phyloP scores from a whole-genome alignment of 1,140 invertebrate species.

The Drosophila santomea region DNA sequence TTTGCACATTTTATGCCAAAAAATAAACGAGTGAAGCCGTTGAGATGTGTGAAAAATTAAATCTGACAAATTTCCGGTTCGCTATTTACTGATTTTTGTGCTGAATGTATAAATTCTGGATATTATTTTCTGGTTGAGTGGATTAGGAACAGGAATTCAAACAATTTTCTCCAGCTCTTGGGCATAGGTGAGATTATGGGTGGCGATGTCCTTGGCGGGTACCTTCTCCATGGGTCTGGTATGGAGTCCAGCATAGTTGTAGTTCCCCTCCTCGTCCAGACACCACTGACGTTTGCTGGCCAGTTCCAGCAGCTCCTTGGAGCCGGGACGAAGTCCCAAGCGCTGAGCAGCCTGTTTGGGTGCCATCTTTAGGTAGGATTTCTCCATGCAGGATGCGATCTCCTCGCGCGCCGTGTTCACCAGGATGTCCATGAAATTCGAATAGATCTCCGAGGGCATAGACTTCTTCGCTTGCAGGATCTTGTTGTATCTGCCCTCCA shows the following conservation, averaged over 20 bases:
- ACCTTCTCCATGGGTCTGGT: too few relatives aligned
- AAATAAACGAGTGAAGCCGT: conserved; percentile 10
- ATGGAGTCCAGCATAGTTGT: conserved; percentile 88
- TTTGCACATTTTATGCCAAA: conserved; percentile 37
- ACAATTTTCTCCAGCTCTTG: conserved; percentile 99
- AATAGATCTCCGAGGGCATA: conserved; percentile 97
- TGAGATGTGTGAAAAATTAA: conserved; percentile 75
- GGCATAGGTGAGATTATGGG: conserved; percentile 98
- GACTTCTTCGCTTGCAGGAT: conserved; percentile 89
- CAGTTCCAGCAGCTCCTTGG: conserved; percentile 90
- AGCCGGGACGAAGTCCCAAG: conserved; percentile 92
- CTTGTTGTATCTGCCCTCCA: conserved; percentile 99
- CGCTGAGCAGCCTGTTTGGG: conserved; percentile 91
- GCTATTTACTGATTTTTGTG: conserved; percentile 10
- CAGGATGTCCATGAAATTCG: conserved; percentile 98
- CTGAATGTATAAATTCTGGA: conserved; percentile 14
- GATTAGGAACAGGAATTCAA: conserved; percentile 84
- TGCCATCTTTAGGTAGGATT: conserved; percentile 96
- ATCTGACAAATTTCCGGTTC: conserved; percentile 76
- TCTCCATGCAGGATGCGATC: conserved; percentile 98
- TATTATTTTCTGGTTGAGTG: conserved; percentile 57
- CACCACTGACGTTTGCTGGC: conserved; percentile 92
- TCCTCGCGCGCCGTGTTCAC: conserved; percentile 98
- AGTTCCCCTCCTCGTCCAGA: conserved; percentile 90
- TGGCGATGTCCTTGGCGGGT: conserved; percentile 89